These are phyloP conservation scores for Neodiprion pinetum DNA, from an alignment of 1,140 invertebrate species.

Conservation along the genomic window DNA sequence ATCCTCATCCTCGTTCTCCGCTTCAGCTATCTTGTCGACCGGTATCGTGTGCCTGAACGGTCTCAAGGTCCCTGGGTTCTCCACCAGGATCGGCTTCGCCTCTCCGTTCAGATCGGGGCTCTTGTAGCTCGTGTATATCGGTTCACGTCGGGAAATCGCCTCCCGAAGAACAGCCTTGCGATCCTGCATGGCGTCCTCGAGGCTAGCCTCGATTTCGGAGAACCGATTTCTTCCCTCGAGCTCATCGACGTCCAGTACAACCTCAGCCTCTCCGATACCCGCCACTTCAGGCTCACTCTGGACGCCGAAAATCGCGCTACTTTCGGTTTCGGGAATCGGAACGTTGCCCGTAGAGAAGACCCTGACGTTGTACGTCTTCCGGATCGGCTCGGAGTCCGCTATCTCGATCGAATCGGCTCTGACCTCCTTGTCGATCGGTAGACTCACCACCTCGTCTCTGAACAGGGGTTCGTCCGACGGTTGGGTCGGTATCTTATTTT, in stretches of 20 bases:
- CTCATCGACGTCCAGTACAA: constrained; percentile 49
- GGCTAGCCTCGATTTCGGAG: constrained; percentile 33
- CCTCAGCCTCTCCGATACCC: constrained; percentile 51
- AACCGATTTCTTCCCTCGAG: constrained; percentile 48
- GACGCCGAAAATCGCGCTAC: not conserved
- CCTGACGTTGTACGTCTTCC: constrained; percentile 46
- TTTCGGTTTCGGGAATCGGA: not conserved
- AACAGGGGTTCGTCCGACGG: constrained; percentile 23
- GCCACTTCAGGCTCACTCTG: constrained; percentile 27
- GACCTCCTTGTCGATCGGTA: not conserved
- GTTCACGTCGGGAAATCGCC: constrained; percentile 44
- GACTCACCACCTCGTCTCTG: constrained; percentile 15
- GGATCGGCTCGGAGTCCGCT: constrained; percentile 41
- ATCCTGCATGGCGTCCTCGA: constrained; percentile 26
- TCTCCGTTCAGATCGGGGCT: constrained; percentile 63
- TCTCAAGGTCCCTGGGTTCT: constrained; percentile 49
- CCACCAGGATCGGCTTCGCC: constrained; percentile 46
- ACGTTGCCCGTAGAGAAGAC: constrained; percentile 34
- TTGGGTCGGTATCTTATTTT: constrained; percentile 42
- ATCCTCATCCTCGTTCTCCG: constrained; percentile 23
- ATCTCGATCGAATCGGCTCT: constrained; percentile 45
- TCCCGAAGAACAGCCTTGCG: constrained; percentile 28
- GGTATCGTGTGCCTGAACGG: constrained; percentile 69
- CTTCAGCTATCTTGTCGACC: constrained; percentile 70
- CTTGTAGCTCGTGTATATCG: constrained; percentile 72